Percentiles rank a stretch among this genome's conserved stretches.
Evolutionary conservation across 2,888 invertebrate genomes (phyloP).

Genomic region (Scaeva pyrastri): DNA sequence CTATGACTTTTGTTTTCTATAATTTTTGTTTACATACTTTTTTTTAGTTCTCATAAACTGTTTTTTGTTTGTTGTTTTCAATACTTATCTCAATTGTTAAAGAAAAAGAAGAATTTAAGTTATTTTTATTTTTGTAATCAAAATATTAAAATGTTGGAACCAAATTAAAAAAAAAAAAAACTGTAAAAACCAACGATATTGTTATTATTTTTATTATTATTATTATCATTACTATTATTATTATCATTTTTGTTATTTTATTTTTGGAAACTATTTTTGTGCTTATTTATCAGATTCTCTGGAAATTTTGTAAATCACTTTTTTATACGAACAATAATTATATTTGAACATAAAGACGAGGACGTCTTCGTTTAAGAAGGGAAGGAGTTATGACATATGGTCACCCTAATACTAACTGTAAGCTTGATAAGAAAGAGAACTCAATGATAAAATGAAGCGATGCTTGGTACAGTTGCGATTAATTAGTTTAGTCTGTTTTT

Average conservation of each 20-base stretch:
- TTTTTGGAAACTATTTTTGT: not conserved
- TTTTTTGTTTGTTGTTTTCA: conserved; percentile 1
- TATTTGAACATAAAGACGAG: not conserved
- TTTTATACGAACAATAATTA: no score
- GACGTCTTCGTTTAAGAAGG: conserved; percentile 2
- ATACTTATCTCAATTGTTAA: not conserved
- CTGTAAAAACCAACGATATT: not conserved
- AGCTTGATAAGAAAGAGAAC: no score
- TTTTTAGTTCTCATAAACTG: conserved; percentile 4
- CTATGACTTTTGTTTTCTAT: not conserved
- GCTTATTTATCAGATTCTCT: not conserved
- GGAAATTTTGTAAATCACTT: not conserved
- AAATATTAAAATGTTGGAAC: not conserved
- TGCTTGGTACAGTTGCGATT: no score
- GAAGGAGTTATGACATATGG: not conserved
- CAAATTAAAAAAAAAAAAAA: not conserved
- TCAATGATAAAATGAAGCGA: no score
- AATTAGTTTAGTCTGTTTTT: no score
- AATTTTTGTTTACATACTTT: not conserved
- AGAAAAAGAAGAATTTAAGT: not conserved
- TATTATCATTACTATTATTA: no score
- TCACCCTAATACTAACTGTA: no score
- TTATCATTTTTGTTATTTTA: conserved; percentile 2
- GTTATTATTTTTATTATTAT: no score
- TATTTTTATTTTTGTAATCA: not conserved